Base-by-base conservation (phyloP, 92 coral and sea anemone species). In the Diadumene lineata region DNA sequence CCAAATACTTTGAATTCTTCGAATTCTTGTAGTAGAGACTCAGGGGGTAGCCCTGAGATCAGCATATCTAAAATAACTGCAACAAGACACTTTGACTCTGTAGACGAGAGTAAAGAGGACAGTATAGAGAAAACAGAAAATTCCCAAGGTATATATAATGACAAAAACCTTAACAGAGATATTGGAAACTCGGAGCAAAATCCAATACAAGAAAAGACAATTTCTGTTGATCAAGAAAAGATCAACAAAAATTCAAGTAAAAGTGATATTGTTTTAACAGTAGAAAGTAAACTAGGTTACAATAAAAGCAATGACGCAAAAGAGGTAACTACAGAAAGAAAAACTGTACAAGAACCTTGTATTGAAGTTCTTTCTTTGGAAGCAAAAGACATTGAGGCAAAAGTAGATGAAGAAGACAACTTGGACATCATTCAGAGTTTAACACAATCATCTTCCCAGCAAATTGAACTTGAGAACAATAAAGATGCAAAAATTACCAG, bases 331-430 rank as follows among this genome's bases (percentile, higher is more conserved):
- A n/a, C n/a, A n/a, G n/a, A n/a, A n/a, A n/a, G n/a, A n/a, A n/a
- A n/a, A n/a, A n/a, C n/a, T n/a, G n/a, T n/a, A n/a, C n/a, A 44
- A 8, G 32, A 24, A 15, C 30, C 38, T 24, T 11, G 7, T 2
- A 13, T 61, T 56, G 77, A 72, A 56, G 31, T 32, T 72, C 46
- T 72, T 56, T 34, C 27, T 19, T 30, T 43, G 1, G 77, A 72
- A 28, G 44, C 48, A 61, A 72, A 56, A 31, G 44, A 55, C 21
- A 61, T n/a, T 17, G 53, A 56, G 23, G 32, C 29, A 24, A 56
- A 72, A 27, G 77, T 21, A 18, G 66, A 53, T 15, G 60, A 70
- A 53, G 48, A 31, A 32, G 23, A 17, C 22, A 38, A 17, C 7
- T 56, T 53, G 4, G 31, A 30, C 1, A 22, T 25, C 29, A 0